phyloP scores from a whole-genome alignment of 2,113 vertebrate genomes.

The Melierax canorus region DNA sequence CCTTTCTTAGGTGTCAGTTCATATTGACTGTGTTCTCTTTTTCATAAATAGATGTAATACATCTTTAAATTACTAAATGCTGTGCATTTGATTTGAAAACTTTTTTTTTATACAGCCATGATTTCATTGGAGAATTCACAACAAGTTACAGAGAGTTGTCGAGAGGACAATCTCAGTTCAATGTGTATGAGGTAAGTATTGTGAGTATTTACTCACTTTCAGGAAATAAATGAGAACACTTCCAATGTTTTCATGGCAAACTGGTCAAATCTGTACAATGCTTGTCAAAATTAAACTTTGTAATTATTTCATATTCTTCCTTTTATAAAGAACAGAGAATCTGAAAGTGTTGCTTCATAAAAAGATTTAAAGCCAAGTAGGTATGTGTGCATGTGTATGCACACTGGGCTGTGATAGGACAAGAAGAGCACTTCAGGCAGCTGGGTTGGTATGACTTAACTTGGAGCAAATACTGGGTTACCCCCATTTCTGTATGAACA shows the following conservation, averaged over 20 bases:
- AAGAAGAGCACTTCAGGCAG: not conserved
- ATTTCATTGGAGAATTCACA: conserved; percentile 97
- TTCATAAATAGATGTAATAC: not conserved
- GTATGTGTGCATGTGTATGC: not conserved
- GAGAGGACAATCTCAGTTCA: conserved; percentile 95
- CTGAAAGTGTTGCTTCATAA: not conserved
- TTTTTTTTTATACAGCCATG: conserved; percentile 78
- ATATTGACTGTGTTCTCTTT: not conserved
- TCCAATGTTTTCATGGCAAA: not conserved
- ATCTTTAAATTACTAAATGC: not conserved
- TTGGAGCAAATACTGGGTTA: not conserved
- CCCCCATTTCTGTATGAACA: not conserved
- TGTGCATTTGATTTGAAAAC: not conserved
- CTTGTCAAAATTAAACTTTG: not conserved
- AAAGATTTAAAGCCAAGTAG: not conserved
- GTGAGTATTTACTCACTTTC: not conserved
- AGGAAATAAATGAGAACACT: not conserved
- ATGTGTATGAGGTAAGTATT: conserved; percentile 89
- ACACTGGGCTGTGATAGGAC: not conserved
- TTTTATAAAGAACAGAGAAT: not conserved
- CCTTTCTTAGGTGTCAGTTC: not conserved
- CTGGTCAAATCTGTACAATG: not conserved
- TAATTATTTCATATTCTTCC: not conserved
- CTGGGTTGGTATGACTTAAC: not conserved
- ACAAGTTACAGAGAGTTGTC: conserved; percentile 96